phyloP scores from a whole-genome alignment of 2,113 vertebrate species.

The Varanus salvator region DNA sequence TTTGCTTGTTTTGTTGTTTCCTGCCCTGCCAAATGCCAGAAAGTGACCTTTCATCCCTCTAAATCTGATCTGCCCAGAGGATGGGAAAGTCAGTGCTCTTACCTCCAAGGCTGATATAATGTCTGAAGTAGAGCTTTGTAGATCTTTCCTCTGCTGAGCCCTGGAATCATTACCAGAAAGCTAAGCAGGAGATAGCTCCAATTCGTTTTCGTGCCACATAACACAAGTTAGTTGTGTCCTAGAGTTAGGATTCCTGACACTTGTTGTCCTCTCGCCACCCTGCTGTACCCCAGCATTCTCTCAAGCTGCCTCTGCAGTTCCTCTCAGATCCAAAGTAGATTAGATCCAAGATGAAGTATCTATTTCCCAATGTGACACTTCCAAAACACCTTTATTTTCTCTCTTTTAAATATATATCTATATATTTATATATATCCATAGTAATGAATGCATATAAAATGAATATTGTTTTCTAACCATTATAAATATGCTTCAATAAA shows the following conservation, averaged over 20 bases:
- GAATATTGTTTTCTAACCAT: too few relatives aligned
- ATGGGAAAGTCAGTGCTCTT: not conserved
- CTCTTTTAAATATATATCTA: too few relatives aligned
- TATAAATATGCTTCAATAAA: too few relatives aligned
- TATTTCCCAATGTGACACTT: too few relatives aligned
- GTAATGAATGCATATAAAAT: too few relatives aligned
- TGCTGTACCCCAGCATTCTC: not conserved
- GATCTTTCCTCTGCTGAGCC: not conserved
- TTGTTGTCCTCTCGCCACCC: not conserved
- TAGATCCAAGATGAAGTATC: too few relatives aligned
- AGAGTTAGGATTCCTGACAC: not conserved
- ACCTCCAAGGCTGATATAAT: not conserved
- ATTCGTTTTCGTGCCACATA: not conserved
- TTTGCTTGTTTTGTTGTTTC: not conserved
- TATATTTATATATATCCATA: too few relatives aligned
- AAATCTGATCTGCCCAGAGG: not conserved
- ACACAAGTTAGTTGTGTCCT: not conserved
- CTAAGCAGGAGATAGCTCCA: not conserved
- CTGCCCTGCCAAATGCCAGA: not conserved
- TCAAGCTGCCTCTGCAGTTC: not conserved
- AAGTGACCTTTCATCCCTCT: not conserved
- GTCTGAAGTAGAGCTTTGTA: not conserved
- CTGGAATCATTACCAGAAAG: not conserved
- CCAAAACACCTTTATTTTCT: too few relatives aligned
- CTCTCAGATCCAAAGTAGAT: not conserved